phyloP scores from a whole-genome alignment of 2,797 vertebrate genomes.

The Aplochiton taeniatus region DNA sequence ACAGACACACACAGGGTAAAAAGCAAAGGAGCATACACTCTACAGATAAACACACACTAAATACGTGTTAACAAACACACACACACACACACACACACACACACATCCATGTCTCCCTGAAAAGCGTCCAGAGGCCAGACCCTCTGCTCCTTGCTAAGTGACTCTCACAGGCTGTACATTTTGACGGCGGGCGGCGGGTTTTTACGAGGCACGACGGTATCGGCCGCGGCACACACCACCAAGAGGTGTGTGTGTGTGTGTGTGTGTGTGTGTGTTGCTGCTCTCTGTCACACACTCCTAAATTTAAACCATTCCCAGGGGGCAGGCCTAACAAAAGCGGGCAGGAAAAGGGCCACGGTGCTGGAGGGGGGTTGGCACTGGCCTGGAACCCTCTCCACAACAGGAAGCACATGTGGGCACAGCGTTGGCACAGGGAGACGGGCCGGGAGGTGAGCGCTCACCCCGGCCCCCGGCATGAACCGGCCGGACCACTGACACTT shows the following conservation, averaged over 20 bases:
- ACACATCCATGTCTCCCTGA: background rate
- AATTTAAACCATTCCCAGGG: slow-evolving; percentile 80
- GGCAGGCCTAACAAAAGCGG: slow-evolving; percentile 82
- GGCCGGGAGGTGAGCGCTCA: slow-evolving; percentile 35
- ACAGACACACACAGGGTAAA: no score
- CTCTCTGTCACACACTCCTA: slow-evolving; percentile 65
- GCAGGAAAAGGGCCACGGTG: slow-evolving; percentile 74
- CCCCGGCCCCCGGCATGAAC: slow-evolving; percentile 52
- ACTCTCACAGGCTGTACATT: slow-evolving; percentile 29
- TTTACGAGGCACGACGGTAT: slow-evolving; percentile 49
- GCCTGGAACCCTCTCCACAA: slow-evolving; percentile 71
- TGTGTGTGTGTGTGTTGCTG: background rate
- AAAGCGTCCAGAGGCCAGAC: slow-evolving; percentile 16
- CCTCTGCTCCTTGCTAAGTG: slow-evolving; percentile 5
- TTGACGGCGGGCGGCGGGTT: slow-evolving; percentile 6
- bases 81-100: background rate
- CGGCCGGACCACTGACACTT: slow-evolving; percentile 61
- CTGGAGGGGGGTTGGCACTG: slow-evolving; percentile 61
- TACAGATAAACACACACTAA: no score
- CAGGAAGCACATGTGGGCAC: slow-evolving; percentile 90
- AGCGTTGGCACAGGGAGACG: slow-evolving; percentile 58
- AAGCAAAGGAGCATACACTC: no score
- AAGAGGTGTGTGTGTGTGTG: slow-evolving; percentile 10
- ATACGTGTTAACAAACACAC: background rate
- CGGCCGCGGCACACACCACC: slow-evolving; percentile 48